Evolutionary conservation across 2,888 invertebrate species (phyloP).

Genomic region (Minunthozetes semirufus): DNA sequence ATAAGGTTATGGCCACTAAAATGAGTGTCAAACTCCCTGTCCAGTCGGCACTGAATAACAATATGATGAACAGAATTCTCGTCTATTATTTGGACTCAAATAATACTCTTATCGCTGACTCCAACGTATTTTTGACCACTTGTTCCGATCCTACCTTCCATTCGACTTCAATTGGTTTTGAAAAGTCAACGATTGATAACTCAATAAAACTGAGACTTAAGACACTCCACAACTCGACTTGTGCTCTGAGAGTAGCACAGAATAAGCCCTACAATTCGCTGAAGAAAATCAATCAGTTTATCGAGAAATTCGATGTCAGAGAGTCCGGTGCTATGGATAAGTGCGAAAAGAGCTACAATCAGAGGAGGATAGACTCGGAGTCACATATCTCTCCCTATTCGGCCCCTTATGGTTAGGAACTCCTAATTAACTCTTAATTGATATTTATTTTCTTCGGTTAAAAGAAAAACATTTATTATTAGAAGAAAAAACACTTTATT

Average conservation of each 20-base stretch:
- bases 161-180: not conserved
- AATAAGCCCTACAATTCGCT: constrained; percentile 4
- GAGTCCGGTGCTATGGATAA: constrained; percentile 6
- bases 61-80: not conserved
- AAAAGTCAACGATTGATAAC: not conserved
- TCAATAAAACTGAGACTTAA: not conserved
- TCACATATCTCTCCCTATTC: not conserved
- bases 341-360: not conserved
- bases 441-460: not conserved
- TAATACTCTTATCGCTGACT: constrained; percentile 9
- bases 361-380: not conserved
- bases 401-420: not conserved
- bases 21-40: not conserved
- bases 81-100: constrained; percentile 6
- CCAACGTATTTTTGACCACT: not conserved
- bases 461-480: not conserved
- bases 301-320: constrained; percentile 22
- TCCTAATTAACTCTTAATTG: not conserved
- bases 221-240: not conserved
- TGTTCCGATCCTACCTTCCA: not conserved
- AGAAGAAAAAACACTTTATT: not conserved
- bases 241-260: constrained; percentile 12
- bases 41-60: constrained; percentile 1
- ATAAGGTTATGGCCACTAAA: not conserved
- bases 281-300: constrained; percentile 25